Evolutionary conservation across 1,140 invertebrate genomes (phyloP), one percentile per base, ranked within the genome.

Genomic region (Riptortus pedestris): DNA sequence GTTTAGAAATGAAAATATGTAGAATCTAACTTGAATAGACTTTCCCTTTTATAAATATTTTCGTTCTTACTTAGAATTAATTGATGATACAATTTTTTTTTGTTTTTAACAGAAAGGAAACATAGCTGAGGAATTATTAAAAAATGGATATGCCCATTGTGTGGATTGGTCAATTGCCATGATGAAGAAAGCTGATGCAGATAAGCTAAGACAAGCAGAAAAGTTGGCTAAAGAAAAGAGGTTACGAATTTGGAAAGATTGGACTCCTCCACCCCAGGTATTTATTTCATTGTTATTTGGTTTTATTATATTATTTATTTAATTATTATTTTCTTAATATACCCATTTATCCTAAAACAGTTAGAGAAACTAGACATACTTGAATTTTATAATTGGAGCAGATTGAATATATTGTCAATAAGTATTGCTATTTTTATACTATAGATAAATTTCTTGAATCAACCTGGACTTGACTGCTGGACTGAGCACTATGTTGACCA

Each of bases 111-210:
- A 87, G 81, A 85, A 83, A 73, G 88, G 88, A 66, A 98, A 98
- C 72, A 99, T 99, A 75, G 94, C 96, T 0, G 95, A 98, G 73
- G 80, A 87, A 48, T 77, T 99, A 45, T 73, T 99, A 58, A 83
- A 77, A 66, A 89, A 96, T 77, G 96, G 96, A 24, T 93, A 96
- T 71, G 96, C 93, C 0, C 86, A 85, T 72, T 98, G 94, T 73
- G 91, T 98, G n/a, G 95, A 98, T 73, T 97, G 94, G 94, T 95
- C 91, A 9, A 88, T 99, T 75, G 87, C 84, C 27, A 85, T 88
- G 38, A 90, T 94, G 71, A 89, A 89, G 48, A 77, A 77, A 63
- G 62, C 62, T 88, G 91, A 66, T 57, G 82, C 87, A 26, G 87
- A 93, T 31, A 89, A 90, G 71, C 78, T 97, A 3, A 77, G 93